Evolutionary conservation across 2,113 vertebrate species (phyloP).

Genomic region (Brachionichthys hirsutus): DNA sequence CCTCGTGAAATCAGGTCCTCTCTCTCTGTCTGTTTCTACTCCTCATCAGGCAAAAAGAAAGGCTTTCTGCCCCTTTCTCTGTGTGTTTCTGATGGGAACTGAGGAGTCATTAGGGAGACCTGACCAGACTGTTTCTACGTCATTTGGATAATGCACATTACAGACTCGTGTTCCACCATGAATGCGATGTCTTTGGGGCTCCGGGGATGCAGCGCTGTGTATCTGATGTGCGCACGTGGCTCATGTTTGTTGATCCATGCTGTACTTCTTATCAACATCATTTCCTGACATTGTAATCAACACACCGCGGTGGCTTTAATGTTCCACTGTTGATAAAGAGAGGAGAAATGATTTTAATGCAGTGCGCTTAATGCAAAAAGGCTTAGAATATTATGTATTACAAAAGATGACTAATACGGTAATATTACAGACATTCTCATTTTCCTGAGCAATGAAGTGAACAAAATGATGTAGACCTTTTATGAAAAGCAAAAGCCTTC

Average conservation of each 20-base stretch:
- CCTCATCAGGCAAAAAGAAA: constrained; percentile 43
- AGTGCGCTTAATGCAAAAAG: not conserved
- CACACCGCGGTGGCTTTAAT: constrained; percentile 5
- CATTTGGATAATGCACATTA: constrained; percentile 23
- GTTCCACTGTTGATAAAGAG: constrained; percentile 5
- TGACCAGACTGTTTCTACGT: constrained; percentile 22
- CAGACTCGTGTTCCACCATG: constrained; percentile 34
- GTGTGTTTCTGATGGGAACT: constrained; percentile 57
- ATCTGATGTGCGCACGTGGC: not conserved
- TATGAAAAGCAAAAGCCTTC: too few species aligned
- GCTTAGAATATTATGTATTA: too few species aligned
- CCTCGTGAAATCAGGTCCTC: constrained; percentile 22
- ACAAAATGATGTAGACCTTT: too few species aligned
- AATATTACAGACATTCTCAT: too few species aligned
- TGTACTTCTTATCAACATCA: not conserved
- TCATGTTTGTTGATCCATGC: constrained; percentile 12
- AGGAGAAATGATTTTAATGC: not conserved
- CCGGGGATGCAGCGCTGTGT: constrained; percentile 3
- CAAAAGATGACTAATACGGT: too few species aligned
- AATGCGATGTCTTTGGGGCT: constrained; percentile 19
- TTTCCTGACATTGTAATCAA: constrained; percentile 7
- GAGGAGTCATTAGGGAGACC: constrained; percentile 10
- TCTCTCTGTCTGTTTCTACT: constrained; percentile 39
- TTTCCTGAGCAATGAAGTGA: too few species aligned
- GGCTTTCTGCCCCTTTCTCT: constrained; percentile 57